Evolutionary conservation across 2,797 vertebrate genomes (phyloP).

Genomic region (Oryzias dopingdopingensis): DNA sequence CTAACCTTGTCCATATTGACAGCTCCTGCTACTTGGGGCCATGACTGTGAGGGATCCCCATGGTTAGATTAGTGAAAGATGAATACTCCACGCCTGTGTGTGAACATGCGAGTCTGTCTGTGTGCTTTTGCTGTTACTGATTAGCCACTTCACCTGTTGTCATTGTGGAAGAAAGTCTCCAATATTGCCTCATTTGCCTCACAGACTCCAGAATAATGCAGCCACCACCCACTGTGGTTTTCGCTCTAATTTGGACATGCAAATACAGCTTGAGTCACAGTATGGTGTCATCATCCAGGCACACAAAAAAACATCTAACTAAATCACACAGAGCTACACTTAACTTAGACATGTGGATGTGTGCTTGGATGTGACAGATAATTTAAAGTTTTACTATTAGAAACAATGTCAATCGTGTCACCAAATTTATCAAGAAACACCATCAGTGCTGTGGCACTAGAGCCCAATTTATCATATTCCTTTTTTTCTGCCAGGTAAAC

Average conservation of each 20-base stretch:
- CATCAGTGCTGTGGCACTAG: not conserved
- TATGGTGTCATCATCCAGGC: slow-evolving; percentile 20
- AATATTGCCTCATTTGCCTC: slow-evolving; percentile 42
- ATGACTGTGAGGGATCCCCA: slow-evolving; percentile 66
- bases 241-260: slow-evolving; percentile 21
- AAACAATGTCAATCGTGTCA: too few relatives aligned
- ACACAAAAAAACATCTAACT: not conserved
- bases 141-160: slow-evolving; percentile 63
- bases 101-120: slow-evolving; percentile 38
- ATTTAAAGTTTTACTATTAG: too few relatives aligned
- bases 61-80: slow-evolving; percentile 74
- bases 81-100: slow-evolving; percentile 54
- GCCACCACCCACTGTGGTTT: slow-evolving; percentile 3
- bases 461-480: too few relatives aligned
- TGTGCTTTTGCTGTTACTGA: slow-evolving; percentile 35
- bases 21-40: slow-evolving; percentile 73
- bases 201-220: slow-evolving; percentile 26
- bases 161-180: slow-evolving; percentile 45
- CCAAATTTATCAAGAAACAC: not conserved
- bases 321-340: not conserved
- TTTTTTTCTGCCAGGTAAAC: too few relatives aligned
- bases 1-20: slow-evolving; percentile 77
- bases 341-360: too few relatives aligned
- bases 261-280: slow-evolving; percentile 27
- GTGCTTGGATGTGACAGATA: not conserved